These are phyloP conservation scores for Clusia tigrina DNA, from an alignment of 2,888 invertebrate species.

Conservation along the genomic window DNA sequence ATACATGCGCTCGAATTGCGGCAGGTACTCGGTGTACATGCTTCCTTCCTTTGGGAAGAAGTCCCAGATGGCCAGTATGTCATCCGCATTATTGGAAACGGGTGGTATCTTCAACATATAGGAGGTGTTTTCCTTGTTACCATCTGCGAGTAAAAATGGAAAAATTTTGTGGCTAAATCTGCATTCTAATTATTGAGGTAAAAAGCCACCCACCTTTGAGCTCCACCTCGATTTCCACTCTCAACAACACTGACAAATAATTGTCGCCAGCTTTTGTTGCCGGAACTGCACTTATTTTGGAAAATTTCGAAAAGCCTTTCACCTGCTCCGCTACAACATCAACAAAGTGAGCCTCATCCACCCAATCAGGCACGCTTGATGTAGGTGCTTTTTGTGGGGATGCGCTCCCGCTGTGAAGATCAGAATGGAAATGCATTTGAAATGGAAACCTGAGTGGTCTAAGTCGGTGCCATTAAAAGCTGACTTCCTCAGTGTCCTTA, in stretches of 20 bases:
- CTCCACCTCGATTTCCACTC: constrained; percentile 37
- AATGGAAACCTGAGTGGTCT: too few relatives aligned
- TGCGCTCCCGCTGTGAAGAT: too few relatives aligned
- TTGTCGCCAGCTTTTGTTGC: constrained; percentile 47
- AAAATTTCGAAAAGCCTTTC: constrained; percentile 35
- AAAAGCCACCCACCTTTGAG: constrained; percentile 9
- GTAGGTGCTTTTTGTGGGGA: too few relatives aligned
- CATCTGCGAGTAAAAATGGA: constrained; percentile 28
- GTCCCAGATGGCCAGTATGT: constrained; percentile 32
- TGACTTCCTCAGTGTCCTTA: background rate
- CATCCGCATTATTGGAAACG: background rate
- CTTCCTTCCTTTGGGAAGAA: constrained; percentile 46
- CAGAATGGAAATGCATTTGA: background rate
- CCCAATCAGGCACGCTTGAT: constrained; percentile 42
- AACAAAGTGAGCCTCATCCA: constrained; percentile 41
- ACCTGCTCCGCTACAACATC: constrained; percentile 36
- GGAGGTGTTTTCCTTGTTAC: constrained; percentile 24
- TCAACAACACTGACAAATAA: constrained; percentile 45
- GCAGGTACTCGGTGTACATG: constrained; percentile 42
- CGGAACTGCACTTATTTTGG: constrained; percentile 36
- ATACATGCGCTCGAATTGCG: constrained; percentile 43
- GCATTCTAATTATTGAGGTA: background rate
- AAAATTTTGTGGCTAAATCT: background rate
- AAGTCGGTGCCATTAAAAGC: too few relatives aligned
- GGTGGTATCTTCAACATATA: constrained; percentile 44